Evolutionary conservation across 2,113 vertebrate genomes (phyloP).

Genomic region (Vulpes vulpes): DNA sequence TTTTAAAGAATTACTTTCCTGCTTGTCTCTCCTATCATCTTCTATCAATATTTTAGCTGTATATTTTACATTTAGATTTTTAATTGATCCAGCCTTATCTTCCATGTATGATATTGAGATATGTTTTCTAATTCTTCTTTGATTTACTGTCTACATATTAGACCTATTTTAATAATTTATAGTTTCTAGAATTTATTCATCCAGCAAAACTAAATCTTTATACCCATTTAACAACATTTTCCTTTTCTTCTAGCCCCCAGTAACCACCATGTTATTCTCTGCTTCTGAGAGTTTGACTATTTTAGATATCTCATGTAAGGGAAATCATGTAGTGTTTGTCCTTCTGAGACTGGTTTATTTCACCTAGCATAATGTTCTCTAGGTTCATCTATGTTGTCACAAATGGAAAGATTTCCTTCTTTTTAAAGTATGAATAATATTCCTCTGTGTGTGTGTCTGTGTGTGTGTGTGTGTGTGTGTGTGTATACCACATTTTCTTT

Average conservation of each 20-base stretch:
- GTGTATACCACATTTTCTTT: background rate
- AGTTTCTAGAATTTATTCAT: background rate
- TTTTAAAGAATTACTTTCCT: background rate
- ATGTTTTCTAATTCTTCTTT: background rate
- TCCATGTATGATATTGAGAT: background rate
- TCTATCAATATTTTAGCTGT: background rate
- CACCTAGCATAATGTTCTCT: background rate
- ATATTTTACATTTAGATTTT: slow-evolving; percentile 10
- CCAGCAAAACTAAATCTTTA: background rate
- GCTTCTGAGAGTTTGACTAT: background rate
- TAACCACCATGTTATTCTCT: background rate
- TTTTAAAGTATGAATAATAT: background rate
- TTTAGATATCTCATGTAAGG: background rate
- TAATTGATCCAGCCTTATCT: background rate
- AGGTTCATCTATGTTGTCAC: background rate
- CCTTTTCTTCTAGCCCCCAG: background rate
- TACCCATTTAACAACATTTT: background rate
- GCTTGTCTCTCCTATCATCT: background rate
- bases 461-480: no score
- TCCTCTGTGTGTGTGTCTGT: no score
- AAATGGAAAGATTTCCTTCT: background rate
- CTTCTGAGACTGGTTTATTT: background rate
- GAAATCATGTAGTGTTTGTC: background rate
- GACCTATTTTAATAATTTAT: slow-evolving; percentile 25
- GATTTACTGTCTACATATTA: background rate